Evolutionary conservation across 2,113 vertebrate species (phyloP).

Genomic region (Scortum barcoo): DNA sequence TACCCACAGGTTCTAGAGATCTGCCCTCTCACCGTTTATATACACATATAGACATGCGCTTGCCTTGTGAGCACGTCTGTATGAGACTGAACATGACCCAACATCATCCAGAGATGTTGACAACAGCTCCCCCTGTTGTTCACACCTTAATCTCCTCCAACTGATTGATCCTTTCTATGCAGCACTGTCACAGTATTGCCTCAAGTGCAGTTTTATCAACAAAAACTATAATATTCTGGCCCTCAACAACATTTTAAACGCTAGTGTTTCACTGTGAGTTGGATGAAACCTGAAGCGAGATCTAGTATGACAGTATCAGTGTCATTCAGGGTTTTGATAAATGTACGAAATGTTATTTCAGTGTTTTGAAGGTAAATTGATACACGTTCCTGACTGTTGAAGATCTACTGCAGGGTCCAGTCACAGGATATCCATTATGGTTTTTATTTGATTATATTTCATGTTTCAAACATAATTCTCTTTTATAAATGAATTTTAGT

Average conservation of each 20-base stretch:
- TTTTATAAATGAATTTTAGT: neutral
- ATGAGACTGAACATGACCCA: neutral
- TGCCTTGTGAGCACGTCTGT: neutral
- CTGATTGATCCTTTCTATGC: neutral
- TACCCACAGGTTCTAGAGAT: constrained; percentile 88
- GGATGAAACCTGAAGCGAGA: constrained; percentile 4
- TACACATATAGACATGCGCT: neutral
- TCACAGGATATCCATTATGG: neutral
- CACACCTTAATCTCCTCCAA: neutral
- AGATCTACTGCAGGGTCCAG: neutral
- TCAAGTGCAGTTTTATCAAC: neutral
- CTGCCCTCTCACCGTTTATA: neutral
- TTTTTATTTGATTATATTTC: neutral
- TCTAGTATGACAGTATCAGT: neutral
- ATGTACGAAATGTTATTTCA: neutral
- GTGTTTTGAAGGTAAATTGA: neutral
- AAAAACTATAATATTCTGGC: neutral
- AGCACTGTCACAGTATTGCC: neutral
- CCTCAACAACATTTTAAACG: neutral
- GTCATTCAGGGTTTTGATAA: neutral
- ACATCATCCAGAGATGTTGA: neutral
- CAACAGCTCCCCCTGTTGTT: constrained; percentile 63
- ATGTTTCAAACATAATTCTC: neutral
- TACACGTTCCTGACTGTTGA: neutral
- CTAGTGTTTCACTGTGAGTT: neutral